Conservation (phyloP, 2,797 vertebrate genomes). For the Intellagama lesueurii region DNA sequence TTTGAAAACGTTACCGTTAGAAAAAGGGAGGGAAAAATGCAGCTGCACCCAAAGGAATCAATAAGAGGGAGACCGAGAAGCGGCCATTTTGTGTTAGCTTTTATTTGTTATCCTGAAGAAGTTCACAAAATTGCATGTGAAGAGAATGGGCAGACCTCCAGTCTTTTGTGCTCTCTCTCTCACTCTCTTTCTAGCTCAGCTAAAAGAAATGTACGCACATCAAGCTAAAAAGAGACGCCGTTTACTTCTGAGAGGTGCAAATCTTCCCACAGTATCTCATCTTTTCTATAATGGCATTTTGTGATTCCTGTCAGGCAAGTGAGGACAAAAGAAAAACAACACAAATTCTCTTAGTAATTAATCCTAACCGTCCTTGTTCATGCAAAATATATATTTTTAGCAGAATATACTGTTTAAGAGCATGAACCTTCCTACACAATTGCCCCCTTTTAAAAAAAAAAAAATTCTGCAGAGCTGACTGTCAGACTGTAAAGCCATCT, state of each 20-base stretch:
- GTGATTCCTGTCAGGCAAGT: not conserved
- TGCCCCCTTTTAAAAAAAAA: constrained; percentile 32
- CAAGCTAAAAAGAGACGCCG: constrained; percentile 16
- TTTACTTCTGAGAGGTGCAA: constrained; percentile 19
- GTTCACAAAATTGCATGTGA: not conserved
- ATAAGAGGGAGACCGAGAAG: not conserved
- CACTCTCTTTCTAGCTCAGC: too few species aligned
- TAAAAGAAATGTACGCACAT: not conserved
- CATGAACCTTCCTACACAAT: constrained; percentile 36
- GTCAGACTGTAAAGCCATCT: constrained; percentile 54
- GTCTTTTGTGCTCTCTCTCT: not conserved
- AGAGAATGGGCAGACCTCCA: not conserved
- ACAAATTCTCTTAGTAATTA: constrained; percentile 25
- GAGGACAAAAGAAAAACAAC: not conserved
- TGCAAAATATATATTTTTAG: constrained; percentile 30
- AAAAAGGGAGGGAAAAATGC: not conserved
- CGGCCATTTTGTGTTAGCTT: constrained; percentile 25
- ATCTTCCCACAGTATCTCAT: not conserved
- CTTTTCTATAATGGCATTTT: not conserved
- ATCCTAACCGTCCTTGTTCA: constrained; percentile 37
- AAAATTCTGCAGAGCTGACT: constrained; percentile 42
- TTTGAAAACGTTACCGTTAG: not conserved
- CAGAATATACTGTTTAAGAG: constrained; percentile 24
- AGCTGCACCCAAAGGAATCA: not conserved
- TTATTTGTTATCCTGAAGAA: constrained; percentile 2